Conservation (phyloP, 2,113 vertebrate genomes). For the Smithornis capensis region DNA sequence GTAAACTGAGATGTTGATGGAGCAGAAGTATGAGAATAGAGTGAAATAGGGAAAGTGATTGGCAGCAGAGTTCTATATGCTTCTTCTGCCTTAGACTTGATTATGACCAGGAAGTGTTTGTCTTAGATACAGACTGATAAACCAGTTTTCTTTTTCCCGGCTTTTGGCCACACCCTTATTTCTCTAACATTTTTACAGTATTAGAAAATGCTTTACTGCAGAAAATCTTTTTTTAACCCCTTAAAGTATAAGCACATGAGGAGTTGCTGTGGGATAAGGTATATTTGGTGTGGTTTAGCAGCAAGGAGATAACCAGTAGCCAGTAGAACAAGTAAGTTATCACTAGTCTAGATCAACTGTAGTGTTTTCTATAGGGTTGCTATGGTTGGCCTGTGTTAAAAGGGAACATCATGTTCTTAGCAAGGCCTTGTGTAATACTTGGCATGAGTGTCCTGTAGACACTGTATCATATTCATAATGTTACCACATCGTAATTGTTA, state of each 20-base stretch:
- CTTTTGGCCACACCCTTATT: neutral
- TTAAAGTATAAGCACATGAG: neutral
- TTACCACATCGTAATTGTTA: slow-evolving; percentile 47
- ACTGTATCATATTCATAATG: neutral
- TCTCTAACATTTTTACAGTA: neutral
- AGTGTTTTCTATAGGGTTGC: slow-evolving; percentile 32
- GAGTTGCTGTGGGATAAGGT: neutral
- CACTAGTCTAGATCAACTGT: slow-evolving; percentile 9
- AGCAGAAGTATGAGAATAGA: neutral
- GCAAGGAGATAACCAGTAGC: neutral
- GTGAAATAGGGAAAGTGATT: neutral
- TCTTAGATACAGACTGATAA: slow-evolving; percentile 22
- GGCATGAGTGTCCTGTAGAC: slow-evolving; percentile 10
- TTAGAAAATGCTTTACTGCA: neutral
- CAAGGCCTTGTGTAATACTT: slow-evolving; percentile 30
- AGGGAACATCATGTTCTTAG: slow-evolving; percentile 31
- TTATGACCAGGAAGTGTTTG: slow-evolving; percentile 33
- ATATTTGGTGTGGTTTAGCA: neutral
- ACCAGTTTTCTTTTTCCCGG: neutral
- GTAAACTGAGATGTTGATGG: neutral
- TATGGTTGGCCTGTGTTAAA: neutral
- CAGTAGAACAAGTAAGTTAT: slow-evolving; percentile 33
- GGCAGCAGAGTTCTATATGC: neutral
- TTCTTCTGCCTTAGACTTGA: neutral
- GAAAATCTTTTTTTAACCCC: neutral